Conservation (phyloP, 2,888 invertebrate species). For the Heliconius ismenius region DNA sequence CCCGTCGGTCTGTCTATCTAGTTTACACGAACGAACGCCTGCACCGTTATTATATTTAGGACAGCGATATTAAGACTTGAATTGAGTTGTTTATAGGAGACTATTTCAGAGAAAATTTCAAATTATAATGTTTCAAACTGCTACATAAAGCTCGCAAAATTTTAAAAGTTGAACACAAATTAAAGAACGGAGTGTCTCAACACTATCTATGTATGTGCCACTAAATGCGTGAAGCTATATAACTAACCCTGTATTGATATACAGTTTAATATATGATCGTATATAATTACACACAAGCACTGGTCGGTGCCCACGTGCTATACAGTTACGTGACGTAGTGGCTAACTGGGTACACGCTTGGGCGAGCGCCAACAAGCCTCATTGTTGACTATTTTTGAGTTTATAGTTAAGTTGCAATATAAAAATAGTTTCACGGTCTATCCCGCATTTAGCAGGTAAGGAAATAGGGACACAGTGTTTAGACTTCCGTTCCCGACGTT, state of each 20-base stretch:
- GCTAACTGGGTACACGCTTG: slow-evolving; percentile 48
- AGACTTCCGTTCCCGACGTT: background rate
- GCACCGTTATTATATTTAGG: slow-evolving; percentile 21
- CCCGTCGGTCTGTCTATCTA: slow-evolving; percentile 21
- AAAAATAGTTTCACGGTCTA: background rate
- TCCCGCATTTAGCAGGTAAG: background rate
- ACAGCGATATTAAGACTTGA: slow-evolving; percentile 7
- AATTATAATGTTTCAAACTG: background rate
- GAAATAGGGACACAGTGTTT: background rate
- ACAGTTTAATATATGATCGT: slow-evolving; percentile 3
- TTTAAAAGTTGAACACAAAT: too few species aligned
- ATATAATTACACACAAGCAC: slow-evolving; percentile 15
- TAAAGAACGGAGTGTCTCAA: background rate
- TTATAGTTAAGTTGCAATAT: background rate
- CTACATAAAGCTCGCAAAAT: too few species aligned
- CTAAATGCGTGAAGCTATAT: background rate
- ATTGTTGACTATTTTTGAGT: background rate
- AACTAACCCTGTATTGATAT: too few species aligned
- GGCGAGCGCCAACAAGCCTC: slow-evolving; percentile 44
- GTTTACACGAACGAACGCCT: slow-evolving; percentile 19
- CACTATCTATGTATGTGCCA: background rate
- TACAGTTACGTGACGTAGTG: slow-evolving; percentile 41
- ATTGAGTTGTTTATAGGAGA: background rate
- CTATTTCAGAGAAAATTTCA: background rate
- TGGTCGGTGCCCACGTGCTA: slow-evolving; percentile 26